A percentile compares a stretch with the other conserved stretches of the same genome.
Conservation (phyloP, 2,113 vertebrate genomes). For the Pseudopodoces humilis region DNA sequence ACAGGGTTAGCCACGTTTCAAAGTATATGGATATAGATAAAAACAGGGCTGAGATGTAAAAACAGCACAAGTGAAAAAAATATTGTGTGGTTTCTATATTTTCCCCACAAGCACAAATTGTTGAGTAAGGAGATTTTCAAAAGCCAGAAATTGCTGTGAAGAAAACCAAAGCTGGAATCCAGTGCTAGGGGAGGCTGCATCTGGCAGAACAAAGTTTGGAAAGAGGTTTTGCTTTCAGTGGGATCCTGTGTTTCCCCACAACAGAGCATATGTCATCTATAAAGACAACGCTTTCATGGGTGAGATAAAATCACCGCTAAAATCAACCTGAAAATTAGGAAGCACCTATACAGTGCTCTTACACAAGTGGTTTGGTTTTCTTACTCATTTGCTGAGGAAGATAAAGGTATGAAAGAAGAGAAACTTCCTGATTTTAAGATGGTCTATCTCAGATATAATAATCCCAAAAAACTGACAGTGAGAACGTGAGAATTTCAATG, state of each 20-base stretch:
- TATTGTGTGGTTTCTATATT: slow-evolving; percentile 58
- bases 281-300: not conserved
- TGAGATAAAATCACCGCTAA: not conserved
- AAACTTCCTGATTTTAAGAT: not conserved
- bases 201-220: slow-evolving; percentile 58
- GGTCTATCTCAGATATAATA: not conserved
- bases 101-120: slow-evolving; percentile 67
- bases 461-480: not conserved
- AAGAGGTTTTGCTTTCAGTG: not conserved
- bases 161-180: slow-evolving; percentile 58
- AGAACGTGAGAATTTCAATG: not conserved
- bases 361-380: not conserved
- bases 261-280: not conserved
- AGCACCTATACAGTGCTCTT: not conserved
- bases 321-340: slow-evolving; percentile 37
- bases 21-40: slow-evolving; percentile 57
- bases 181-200: not conserved
- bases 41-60: slow-evolving; percentile 59
- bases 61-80: slow-evolving; percentile 48
- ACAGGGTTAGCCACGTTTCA: slow-evolving; percentile 38
- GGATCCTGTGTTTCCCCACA: slow-evolving; percentile 22
- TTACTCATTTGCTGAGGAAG: not conserved
- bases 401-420: slow-evolving; percentile 5
- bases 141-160: slow-evolving; percentile 73
- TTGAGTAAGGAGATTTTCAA: slow-evolving; percentile 77